Percentiles rank a stretch among this genome's conserved stretches.
Evolutionary conservation across 2,113 vertebrate genomes (phyloP).

Genomic region (Enhydra lutris): DNA sequence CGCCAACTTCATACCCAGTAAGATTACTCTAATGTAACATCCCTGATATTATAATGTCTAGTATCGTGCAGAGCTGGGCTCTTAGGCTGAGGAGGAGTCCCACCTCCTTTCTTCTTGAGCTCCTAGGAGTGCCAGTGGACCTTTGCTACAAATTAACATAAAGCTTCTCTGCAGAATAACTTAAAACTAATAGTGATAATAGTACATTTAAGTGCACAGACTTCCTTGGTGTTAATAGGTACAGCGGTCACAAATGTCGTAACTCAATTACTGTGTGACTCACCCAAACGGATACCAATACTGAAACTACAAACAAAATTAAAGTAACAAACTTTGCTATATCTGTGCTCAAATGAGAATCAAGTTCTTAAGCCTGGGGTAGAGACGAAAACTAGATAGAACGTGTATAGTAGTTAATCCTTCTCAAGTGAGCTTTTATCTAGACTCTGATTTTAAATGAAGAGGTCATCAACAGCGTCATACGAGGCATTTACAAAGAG

Average conservation of each 20-base stretch:
- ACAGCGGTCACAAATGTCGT: background rate
- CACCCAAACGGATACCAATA: background rate
- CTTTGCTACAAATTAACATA: background rate
- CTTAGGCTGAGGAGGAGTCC: too few relatives aligned
- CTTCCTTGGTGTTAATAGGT: background rate
- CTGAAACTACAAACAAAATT: background rate
- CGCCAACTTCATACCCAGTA: background rate
- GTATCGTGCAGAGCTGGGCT: background rate
- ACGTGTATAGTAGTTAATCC: background rate
- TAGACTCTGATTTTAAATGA: slow-evolving; percentile 14
- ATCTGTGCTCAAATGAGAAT: background rate
- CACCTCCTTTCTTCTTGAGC: background rate
- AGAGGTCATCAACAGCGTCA: background rate
- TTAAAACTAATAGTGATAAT: slow-evolving; percentile 15
- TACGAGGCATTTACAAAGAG: background rate
- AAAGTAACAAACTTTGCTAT: background rate
- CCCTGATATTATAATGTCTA: background rate
- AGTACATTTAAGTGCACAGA: background rate
- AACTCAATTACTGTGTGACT: background rate
- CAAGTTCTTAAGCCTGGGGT: background rate
- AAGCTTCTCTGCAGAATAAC: background rate
- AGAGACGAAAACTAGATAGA: background rate
- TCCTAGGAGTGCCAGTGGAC: background rate
- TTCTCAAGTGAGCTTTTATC: background rate
- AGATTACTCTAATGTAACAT: background rate